Conservation (phyloP, 2,888 invertebrate species). For the Aleiodes alternator region DNA sequence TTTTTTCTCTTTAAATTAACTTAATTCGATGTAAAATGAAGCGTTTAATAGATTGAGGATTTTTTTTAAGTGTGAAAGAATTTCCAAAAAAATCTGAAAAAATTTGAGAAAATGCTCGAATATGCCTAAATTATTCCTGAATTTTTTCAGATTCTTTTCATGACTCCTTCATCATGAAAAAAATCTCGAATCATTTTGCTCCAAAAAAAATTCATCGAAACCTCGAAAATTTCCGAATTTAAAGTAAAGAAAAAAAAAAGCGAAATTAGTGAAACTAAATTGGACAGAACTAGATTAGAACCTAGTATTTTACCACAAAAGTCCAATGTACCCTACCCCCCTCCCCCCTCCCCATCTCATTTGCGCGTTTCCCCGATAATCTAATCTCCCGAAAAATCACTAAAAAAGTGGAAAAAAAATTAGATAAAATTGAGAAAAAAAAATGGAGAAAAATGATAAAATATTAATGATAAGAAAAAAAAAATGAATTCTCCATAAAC, state of each 20-base stretch:
- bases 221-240: too few relatives aligned
- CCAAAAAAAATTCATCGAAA: too few relatives aligned
- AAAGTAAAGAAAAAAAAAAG: too few relatives aligned
- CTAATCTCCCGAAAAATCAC: neutral
- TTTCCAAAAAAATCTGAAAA: too few relatives aligned
- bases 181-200: too few relatives aligned
- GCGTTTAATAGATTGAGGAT: too few relatives aligned
- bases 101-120: neutral
- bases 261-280: too few relatives aligned
- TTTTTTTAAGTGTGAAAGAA: too few relatives aligned
- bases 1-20: slow-evolving; percentile 33
- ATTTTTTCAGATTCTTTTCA: neutral
- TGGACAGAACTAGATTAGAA: too few relatives aligned
- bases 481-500: neutral
- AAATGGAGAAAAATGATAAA: neutral
- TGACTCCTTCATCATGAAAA: neutral
- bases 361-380: neutral
- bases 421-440: neutral
- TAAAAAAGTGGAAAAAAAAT: too few relatives aligned
- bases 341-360: neutral
- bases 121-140: neutral
- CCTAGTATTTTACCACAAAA: too few relatives aligned
- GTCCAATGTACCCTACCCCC: neutral
- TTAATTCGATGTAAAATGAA: neutral
- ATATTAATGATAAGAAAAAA: neutral